A percentile compares a stretch with the other conserved stretches of the same genome.
phyloP scores from a whole-genome alignment of 2,797 vertebrate species.

The Champsocephalus esox region DNA sequence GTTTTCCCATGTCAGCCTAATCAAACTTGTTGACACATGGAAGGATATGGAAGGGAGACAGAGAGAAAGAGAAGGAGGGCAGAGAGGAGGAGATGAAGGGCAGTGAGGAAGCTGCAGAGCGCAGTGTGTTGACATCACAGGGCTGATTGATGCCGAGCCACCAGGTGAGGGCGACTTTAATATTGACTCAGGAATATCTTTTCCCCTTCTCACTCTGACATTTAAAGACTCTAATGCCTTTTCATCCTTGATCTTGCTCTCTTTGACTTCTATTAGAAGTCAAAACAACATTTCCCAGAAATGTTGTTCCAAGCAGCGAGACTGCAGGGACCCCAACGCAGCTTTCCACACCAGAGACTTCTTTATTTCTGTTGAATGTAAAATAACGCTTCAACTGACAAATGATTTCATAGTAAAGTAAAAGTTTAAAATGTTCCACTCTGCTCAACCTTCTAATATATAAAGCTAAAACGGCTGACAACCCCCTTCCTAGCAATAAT shows the following conservation, averaged over 20 bases:
- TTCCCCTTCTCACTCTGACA: slow-evolving; percentile 15
- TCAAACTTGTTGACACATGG: slow-evolving; percentile 71
- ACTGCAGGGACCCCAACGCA: background rate
- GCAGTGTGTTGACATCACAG: slow-evolving; percentile 41
- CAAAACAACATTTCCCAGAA: slow-evolving; percentile 27
- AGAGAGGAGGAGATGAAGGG: slow-evolving; percentile 29
- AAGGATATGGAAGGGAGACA: slow-evolving; percentile 42
- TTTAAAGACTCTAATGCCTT: slow-evolving; percentile 7
- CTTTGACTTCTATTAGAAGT: slow-evolving; percentile 28
- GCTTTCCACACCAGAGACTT: background rate
- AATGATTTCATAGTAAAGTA: background rate
- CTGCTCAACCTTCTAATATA: no score
- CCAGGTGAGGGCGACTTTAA: slow-evolving; percentile 56
- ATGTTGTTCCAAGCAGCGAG: slow-evolving; percentile 4
- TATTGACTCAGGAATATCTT: slow-evolving; percentile 40
- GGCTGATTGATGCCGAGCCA: slow-evolving; percentile 57
- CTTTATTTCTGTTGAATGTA: background rate
- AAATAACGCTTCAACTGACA: background rate
- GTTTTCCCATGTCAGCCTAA: slow-evolving; percentile 57
- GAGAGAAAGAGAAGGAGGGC: slow-evolving; percentile 44
- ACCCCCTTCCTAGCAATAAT: no score
- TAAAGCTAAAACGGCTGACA: background rate
- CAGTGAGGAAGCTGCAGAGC: slow-evolving; percentile 31
- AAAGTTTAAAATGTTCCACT: background rate
- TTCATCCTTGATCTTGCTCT: slow-evolving; percentile 2